Percentiles rank a stretch among this genome's conserved stretches.
phyloP scores from a whole-genome alignment of 2,113 vertebrate genomes.

The Ammospiza caudacuta region DNA sequence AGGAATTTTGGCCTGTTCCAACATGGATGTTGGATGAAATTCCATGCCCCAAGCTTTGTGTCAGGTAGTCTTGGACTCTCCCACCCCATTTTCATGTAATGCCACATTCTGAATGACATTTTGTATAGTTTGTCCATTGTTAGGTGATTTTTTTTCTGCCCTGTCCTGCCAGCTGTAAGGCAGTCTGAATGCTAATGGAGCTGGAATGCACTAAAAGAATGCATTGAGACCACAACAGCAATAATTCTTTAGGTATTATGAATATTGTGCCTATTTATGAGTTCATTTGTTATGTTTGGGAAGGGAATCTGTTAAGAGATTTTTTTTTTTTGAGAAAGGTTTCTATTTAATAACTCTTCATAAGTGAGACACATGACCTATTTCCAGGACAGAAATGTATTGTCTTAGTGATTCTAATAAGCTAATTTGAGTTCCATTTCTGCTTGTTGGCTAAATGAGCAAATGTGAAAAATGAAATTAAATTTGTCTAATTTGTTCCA shows the following conservation, averaged over 20 bases:
- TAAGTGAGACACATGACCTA: not conserved
- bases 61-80: conserved; percentile 51
- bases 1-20: conserved; percentile 60
- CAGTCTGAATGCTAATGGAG: conserved; percentile 65
- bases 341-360: not conserved
- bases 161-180: not conserved
- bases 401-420: conserved; percentile 21
- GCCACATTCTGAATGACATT: conserved; percentile 31
- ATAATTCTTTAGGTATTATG: conserved; percentile 43
- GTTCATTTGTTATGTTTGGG: conserved; percentile 19
- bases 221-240: not conserved
- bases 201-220: conserved; percentile 16
- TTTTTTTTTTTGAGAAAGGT: conserved; percentile 16
- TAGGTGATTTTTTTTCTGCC: conserved; percentile 42
- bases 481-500: conserved; percentile 20
- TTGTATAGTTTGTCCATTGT: not conserved
- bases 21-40: conserved; percentile 78
- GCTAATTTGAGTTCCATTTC: conserved; percentile 23
- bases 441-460: conserved; percentile 30
- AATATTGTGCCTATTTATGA: conserved; percentile 32
- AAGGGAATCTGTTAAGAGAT: conserved; percentile 25
- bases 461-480: conserved; percentile 2
- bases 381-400: conserved; percentile 17
- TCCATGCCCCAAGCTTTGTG: conserved; percentile 82
- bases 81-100: conserved; percentile 36